phyloP scores from a whole-genome alignment of 2,113 vertebrate species.

The Lipophrys pholis region DNA sequence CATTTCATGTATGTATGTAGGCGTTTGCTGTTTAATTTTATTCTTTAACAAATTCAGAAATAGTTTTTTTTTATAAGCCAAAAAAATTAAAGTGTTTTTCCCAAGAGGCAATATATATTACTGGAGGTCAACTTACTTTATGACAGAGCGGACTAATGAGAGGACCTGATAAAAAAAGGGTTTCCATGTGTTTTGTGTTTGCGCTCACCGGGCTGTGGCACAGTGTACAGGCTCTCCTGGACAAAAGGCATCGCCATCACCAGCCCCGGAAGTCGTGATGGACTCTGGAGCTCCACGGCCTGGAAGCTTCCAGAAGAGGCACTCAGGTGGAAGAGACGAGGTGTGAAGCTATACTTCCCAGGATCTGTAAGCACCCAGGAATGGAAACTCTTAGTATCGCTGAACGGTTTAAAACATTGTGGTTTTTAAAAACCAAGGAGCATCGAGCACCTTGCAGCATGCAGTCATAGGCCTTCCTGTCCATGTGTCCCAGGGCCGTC shows the following conservation, averaged over 20 bases:
- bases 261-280: slow-evolving; percentile 61
- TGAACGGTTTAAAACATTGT: rapidly evolving
- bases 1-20: no score
- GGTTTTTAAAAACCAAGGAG: no score
- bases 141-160: neutral
- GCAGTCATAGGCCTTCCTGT: slow-evolving; percentile 86
- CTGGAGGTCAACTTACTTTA: no score
- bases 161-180: neutral
- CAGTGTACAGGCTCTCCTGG: slow-evolving; percentile 80
- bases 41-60: no score
- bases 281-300: slow-evolving; percentile 74
- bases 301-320: slow-evolving; percentile 74
- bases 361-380: slow-evolving; percentile 74
- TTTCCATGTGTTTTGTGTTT: neutral
- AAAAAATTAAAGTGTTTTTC: no score
- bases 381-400: neutral
- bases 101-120: no score
- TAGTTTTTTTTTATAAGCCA: no score
- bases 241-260: slow-evolving; percentile 82
- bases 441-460: slow-evolving; percentile 83
- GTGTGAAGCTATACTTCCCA: slow-evolving; percentile 84
- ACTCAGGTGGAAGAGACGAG: slow-evolving; percentile 83
- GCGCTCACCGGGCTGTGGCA: slow-evolving; percentile 80
- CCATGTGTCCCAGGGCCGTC: slow-evolving; percentile 78
- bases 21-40: no score